These are phyloP conservation scores for Artibeus jamaicensis DNA, from an alignment of 2,797 vertebrate genomes.

Conservation along the genomic window DNA sequence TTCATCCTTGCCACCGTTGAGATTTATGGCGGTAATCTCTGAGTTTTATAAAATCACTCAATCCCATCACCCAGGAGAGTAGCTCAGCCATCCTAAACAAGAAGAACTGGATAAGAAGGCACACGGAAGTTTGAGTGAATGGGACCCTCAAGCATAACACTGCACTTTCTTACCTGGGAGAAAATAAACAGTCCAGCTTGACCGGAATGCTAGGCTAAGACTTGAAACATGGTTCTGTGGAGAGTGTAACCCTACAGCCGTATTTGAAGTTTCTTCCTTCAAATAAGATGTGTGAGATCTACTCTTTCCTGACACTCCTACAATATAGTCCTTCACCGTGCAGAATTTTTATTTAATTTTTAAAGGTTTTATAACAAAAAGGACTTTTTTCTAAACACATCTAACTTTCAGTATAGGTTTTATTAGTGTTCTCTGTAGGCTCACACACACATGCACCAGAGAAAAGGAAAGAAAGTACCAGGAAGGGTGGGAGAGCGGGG, in stretches of 20 bases:
- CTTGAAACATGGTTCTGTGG: not conserved
- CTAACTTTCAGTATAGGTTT: not conserved
- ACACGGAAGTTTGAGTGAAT: not conserved
- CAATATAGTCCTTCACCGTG: not conserved
- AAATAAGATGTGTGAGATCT: not conserved
- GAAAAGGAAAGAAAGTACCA: not conserved
- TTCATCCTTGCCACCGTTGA: not conserved
- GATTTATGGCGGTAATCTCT: not conserved
- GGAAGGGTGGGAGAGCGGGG: not conserved
- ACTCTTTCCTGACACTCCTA: not conserved
- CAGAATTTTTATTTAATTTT: conserved; percentile 27
- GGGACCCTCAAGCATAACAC: not conserved
- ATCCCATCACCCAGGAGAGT: not conserved
- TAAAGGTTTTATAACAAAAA: not conserved
- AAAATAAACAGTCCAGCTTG: not conserved
- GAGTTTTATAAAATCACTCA: not conserved
- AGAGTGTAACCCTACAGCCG: not conserved
- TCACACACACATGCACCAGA: not conserved
- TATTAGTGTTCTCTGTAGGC: not conserved
- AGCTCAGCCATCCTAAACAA: not conserved
- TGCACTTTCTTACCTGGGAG: not conserved
- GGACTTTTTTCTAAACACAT: not conserved
- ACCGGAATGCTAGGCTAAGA: not conserved
- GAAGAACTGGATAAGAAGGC: not conserved
- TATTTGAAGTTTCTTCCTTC: not conserved